Base-by-base conservation (phyloP, 1,140 invertebrate genomes). In the Lepeophtheirus salmonis region DNA sequence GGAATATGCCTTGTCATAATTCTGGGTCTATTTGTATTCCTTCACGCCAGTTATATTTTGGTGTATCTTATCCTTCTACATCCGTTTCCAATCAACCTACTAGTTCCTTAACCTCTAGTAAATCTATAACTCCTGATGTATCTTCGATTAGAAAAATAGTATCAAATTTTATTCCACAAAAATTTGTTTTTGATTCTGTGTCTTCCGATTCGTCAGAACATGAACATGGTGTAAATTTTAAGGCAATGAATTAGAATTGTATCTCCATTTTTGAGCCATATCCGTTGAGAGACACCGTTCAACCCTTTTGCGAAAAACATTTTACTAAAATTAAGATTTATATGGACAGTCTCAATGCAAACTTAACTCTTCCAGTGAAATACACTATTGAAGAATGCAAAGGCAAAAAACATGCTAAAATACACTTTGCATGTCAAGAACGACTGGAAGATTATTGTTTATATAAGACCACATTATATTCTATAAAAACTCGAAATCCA, bases 241-340 rank as follows among this genome's bases (percentile, higher is more conserved):
- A n/a, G n/a, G n/a, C n/a, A n/a, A n/a, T n/a, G n/a, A n/a, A n/a
- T 58, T 64, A 68, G 25, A 78, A 86, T 71, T 74, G 83, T 60
- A 85, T 86, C 67, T 85, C 83, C 67, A 84, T 86, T 22, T 87
- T 87, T 71, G 84, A 88, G 69, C 84, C 84, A 10, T 87, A 83
- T 70, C 83, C 80, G 54, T 86, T 86, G 83, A 69, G 83, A 22
- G 89, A 91, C 70, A 87, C 87, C 1, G 83, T 91, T 16, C 86
- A 90, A 68, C 85, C 90, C 71, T 92, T 92, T 72, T 91, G 87
- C 74, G 86, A 91, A 69, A 91, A 91, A 72, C 87, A 92, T 72
- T 74, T 90, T 61, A 80, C 86, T 65, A 90, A 88, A 70, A 90
- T 92, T 50, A 88, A 88, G 70, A 75, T 77, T 4, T 92, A 89